A percentile compares a stretch with the other conserved stretches of the same genome.
phyloP scores from a whole-genome alignment of 2,888 invertebrate genomes.

The Idaea aversata region DNA sequence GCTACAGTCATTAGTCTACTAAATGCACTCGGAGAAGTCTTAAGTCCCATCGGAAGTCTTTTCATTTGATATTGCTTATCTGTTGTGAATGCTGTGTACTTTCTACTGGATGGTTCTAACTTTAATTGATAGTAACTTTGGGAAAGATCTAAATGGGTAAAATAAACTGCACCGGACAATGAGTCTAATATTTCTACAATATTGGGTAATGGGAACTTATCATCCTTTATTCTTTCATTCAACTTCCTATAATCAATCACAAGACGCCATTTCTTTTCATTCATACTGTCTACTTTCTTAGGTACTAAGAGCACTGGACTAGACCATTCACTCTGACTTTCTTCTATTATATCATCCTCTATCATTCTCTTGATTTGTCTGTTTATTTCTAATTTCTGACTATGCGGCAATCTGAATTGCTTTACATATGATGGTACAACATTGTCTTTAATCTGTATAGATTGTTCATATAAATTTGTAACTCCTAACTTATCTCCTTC shows the following conservation, averaged over 20 bases:
- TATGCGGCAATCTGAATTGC: constrained; percentile 9
- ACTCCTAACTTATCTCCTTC: constrained; percentile 21
- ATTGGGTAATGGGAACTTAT: constrained; percentile 18
- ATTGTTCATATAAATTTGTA: constrained; percentile 20
- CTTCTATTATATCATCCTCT: constrained; percentile 11
- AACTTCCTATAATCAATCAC: constrained; percentile 31
- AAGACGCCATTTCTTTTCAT: constrained; percentile 29
- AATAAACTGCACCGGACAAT: constrained; percentile 1
- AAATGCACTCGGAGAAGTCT: constrained; percentile 11
- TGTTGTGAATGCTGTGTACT: constrained; percentile 5
- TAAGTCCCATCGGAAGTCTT: constrained; percentile 13
- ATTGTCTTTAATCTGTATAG: constrained; percentile 22
- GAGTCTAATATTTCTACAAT: constrained; percentile 8
- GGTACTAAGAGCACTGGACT: constrained; percentile 14
- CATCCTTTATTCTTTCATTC: constrained; percentile 16
- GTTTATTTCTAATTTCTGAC: constrained; percentile 12
- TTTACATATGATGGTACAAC: not conserved
- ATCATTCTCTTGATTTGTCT: constrained; percentile 15
- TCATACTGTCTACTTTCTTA: constrained; percentile 13
- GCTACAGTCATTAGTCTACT: constrained; percentile 7
- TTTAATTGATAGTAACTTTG: constrained; percentile 5
- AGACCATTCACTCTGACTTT: constrained; percentile 12
- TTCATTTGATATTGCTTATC: constrained; percentile 4
- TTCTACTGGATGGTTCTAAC: constrained; percentile 3
- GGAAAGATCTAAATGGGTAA: constrained; percentile 1